Conservation (phyloP, 2,113 vertebrate genomes). For the Aspiorhynchus laticeps region DNA sequence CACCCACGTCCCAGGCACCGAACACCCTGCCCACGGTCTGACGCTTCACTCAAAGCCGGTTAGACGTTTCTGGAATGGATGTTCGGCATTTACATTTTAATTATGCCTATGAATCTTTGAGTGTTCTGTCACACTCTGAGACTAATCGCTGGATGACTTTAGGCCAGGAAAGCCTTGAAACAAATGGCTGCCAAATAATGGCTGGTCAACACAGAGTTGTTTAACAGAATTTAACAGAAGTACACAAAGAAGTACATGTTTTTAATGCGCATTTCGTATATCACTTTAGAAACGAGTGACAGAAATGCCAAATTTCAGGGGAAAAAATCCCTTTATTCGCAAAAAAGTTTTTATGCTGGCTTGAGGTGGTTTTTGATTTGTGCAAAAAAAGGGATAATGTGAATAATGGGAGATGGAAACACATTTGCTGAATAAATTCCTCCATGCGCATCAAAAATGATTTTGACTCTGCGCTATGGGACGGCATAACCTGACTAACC, state of each 20-base stretch:
- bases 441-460: too few species aligned
- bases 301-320: too few species aligned
- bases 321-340: too few species aligned
- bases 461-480: too few species aligned
- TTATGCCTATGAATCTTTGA: slow-evolving; percentile 61
- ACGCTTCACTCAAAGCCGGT: slow-evolving; percentile 60
- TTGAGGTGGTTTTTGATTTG: too few species aligned
- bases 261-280: not conserved
- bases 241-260: not conserved
- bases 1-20: slow-evolving; percentile 15
- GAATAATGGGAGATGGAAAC: too few species aligned
- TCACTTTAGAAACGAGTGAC: too few species aligned
- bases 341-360: too few species aligned
- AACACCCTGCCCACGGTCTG: slow-evolving; percentile 26
- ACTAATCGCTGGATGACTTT: slow-evolving; percentile 52
- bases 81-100: slow-evolving; percentile 66
- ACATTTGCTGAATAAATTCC: too few species aligned
- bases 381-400: too few species aligned
- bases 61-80: slow-evolving; percentile 61
- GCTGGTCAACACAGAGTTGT: not conserved
- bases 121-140: slow-evolving; percentile 50
- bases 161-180: slow-evolving; percentile 36
- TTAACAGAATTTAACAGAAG: not conserved
- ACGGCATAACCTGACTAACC: too few species aligned
- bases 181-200: not conserved